Evolutionary conservation across 2,797 vertebrate genomes (phyloP).

Genomic region (Tolypeutes matacus): DNA sequence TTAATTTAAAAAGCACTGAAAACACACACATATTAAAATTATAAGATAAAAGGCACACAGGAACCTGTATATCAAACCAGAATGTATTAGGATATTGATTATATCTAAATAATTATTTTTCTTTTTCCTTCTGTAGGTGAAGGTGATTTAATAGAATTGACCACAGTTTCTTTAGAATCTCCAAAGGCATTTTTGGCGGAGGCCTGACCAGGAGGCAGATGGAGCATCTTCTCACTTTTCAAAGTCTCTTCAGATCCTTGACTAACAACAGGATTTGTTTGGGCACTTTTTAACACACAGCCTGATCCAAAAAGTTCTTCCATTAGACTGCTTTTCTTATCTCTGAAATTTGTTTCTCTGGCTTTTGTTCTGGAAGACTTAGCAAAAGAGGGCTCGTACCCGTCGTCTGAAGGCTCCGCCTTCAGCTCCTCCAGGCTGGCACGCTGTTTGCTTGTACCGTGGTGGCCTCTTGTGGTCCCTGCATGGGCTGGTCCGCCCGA

Average conservation of each 20-base stretch:
- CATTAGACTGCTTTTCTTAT: constrained; percentile 79
- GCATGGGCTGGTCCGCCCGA: neutral
- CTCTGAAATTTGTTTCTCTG: neutral
- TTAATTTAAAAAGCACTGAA: neutral
- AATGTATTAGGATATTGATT: neutral
- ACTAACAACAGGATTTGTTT: accelerated
- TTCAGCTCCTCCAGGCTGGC: accelerated
- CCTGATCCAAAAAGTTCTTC: constrained; percentile 85
- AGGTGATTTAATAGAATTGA: neutral
- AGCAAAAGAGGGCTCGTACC: constrained; percentile 83
- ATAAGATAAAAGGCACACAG: neutral
- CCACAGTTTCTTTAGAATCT: constrained; percentile 16
- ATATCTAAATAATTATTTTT: constrained; percentile 35
- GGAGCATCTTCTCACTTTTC: neutral
- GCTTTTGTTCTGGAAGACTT: neutral
- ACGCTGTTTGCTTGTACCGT: neutral
- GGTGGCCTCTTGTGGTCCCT: neutral
- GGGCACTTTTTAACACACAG: constrained; percentile 21
- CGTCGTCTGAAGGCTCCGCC: neutral
- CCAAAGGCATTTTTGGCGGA: neutral
- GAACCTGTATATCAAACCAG: neutral
- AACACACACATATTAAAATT: neutral
- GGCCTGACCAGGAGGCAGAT: neutral
- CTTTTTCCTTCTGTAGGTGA: constrained; percentile 20
- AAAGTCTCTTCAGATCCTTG: neutral